Evolutionary conservation across 2,888 invertebrate genomes (phyloP).

Genomic region (Agrotis clavis): DNA sequence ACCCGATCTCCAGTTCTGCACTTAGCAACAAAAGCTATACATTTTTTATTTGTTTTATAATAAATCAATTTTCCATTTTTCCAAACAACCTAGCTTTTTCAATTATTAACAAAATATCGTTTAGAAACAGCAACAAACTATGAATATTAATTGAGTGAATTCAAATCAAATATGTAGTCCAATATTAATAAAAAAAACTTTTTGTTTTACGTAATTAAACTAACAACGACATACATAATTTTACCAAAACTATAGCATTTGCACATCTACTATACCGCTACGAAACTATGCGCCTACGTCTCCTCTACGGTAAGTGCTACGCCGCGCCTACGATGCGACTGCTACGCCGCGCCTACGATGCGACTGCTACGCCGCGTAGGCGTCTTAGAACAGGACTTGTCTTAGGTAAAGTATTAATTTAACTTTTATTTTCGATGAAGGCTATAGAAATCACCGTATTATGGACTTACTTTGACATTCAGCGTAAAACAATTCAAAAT

Average conservation of each 20-base stretch:
- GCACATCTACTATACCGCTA: background rate
- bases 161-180: no score
- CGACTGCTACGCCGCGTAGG: background rate
- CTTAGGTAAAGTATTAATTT: background rate
- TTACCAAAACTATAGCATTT: background rate
- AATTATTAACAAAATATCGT: no score
- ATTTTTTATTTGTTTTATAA: no score
- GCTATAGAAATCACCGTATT: background rate
- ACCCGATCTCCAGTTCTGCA: no score
- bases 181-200: no score
- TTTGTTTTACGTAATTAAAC: no score
- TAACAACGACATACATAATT: no score
- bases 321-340: background rate
- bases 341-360: conserved; percentile 1
- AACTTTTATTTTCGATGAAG: background rate
- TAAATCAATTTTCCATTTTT: no score
- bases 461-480: background rate
- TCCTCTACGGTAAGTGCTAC: background rate
- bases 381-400: background rate
- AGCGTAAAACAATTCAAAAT: background rate
- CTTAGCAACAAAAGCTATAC: no score
- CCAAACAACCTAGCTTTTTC: no score
- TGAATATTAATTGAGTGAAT: background rate
- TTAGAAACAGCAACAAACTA: no score
- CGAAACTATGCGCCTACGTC: background rate